Evolutionary conservation across 2,797 vertebrate species (phyloP), one percentile per base, ranked within the genome.

Genomic region (Pampus argenteus): DNA sequence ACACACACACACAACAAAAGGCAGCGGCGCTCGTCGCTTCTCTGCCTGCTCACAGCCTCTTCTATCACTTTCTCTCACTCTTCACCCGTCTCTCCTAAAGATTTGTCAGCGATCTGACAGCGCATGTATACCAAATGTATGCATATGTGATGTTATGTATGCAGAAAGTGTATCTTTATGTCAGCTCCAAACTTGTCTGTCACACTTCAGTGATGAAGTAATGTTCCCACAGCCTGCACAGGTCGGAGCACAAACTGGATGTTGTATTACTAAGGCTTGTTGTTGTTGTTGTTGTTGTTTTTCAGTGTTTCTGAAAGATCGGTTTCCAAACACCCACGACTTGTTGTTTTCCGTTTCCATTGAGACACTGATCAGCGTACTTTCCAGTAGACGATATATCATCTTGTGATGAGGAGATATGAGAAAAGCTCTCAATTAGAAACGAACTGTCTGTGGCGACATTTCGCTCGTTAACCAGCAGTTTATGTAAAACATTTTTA

Each of bases 61-160:
- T 5, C 23, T 3, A 9, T 62, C 57, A 23, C 28, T 9, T 8
- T 11, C 66, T 50, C 45, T 74, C 68, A 31, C 57, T 66, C 65
- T 40, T 56, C 66, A 63, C 56, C 49, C 18, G n/a, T 34, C 54
- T 69, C 52, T 23, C 50, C 64, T 10, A 28, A 47, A 56, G 51
- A 47, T 63, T 42, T 36, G 67, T 66, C 74, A 76, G 64, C 10
- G 5, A 23, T 52, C 61, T 44, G 54, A 68, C 74, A 51, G 57
- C 2, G 6, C 66, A 1, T 15, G 25, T 59, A 2, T 29, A 29
- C 49, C 36, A 60, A 47, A 54, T 28, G 71, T 66, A 40, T 71
- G 48, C 47, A 63, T 29, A 15, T 36, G 40, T 28, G 74, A 54
- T 47, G 64, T 14, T 34, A 59, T 44, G 77, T 42, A 45, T 45